Evolutionary conservation across 2,797 vertebrate species (phyloP).

Genomic region (Semaprochilodus insignis): DNA sequence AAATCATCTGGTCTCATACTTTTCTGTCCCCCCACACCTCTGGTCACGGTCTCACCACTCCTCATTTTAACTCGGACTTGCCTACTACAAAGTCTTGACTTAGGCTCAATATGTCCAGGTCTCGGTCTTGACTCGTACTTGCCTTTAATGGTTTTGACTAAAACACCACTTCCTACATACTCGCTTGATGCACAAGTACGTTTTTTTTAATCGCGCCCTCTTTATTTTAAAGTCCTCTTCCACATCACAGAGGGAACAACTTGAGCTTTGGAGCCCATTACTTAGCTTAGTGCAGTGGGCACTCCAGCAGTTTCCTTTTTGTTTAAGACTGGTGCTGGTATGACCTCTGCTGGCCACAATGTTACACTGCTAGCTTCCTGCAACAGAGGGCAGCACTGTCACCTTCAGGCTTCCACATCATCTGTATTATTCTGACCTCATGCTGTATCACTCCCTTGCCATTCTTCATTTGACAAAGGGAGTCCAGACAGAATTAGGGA

Average conservation of each 20-base stretch:
- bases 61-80: no score
- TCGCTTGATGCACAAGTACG: no score
- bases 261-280: neutral
- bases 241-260: conserved; percentile 10
- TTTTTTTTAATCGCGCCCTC: no score
- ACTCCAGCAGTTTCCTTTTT: neutral
- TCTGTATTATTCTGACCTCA: neutral
- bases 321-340: conserved; percentile 29
- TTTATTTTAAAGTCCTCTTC: neutral
- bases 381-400: conserved; percentile 8
- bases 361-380: neutral
- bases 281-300: neutral
- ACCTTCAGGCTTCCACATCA: neutral
- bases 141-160: no score
- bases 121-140: no score
- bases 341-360: conserved; percentile 49
- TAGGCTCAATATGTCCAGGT: no score
- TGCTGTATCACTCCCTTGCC: neutral
- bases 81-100: no score
- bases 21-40: no score
- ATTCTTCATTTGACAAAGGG: neutral
- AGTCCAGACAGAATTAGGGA: neutral
- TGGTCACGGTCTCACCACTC: no score
- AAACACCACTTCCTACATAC: no score
- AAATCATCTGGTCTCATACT: no score